Evolutionary conservation across 2,113 vertebrate genomes (phyloP).

Genomic region (Pimephales promelas): DNA sequence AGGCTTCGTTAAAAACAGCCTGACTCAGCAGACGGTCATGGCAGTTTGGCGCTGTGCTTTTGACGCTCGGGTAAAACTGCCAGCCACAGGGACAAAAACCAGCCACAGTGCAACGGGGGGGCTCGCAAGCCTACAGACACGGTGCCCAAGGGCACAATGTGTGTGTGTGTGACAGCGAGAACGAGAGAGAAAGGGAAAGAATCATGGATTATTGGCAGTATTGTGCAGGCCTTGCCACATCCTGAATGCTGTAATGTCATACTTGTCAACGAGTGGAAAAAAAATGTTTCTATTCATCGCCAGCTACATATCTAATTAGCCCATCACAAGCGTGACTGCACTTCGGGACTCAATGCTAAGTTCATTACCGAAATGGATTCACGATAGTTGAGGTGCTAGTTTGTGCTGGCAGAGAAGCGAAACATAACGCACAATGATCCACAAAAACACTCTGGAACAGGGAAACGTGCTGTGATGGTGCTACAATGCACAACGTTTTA

Average conservation of each 20-base stretch:
- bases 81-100: slow-evolving; percentile 73
- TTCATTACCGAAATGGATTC: slow-evolving; percentile 44
- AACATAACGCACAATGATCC: slow-evolving; percentile 36
- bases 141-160: slow-evolving; percentile 56
- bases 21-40: slow-evolving; percentile 75
- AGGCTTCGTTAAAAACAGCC: slow-evolving; percentile 77
- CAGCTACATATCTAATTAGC: slow-evolving; percentile 57
- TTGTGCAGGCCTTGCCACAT: slow-evolving; percentile 43
- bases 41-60: slow-evolving; percentile 53
- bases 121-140: slow-evolving; percentile 63
- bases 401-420: slow-evolving; percentile 12
- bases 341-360: slow-evolving; percentile 52
- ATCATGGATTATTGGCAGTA: slow-evolving; percentile 46
- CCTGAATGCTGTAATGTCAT: slow-evolving; percentile 48
- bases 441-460: slow-evolving; percentile 24
- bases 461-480: neutral
- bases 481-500: neutral
- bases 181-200: slow-evolving; percentile 32
- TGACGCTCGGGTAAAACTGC: slow-evolving; percentile 58
- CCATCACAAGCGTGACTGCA: slow-evolving; percentile 55
- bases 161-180: slow-evolving; percentile 35
- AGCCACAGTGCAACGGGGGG: slow-evolving; percentile 60
- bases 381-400: slow-evolving; percentile 30
- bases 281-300: slow-evolving; percentile 35
- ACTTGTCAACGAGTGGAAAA: slow-evolving; percentile 47